phyloP scores from a whole-genome alignment of 2,113 vertebrate species.

The Motacilla alba region DNA sequence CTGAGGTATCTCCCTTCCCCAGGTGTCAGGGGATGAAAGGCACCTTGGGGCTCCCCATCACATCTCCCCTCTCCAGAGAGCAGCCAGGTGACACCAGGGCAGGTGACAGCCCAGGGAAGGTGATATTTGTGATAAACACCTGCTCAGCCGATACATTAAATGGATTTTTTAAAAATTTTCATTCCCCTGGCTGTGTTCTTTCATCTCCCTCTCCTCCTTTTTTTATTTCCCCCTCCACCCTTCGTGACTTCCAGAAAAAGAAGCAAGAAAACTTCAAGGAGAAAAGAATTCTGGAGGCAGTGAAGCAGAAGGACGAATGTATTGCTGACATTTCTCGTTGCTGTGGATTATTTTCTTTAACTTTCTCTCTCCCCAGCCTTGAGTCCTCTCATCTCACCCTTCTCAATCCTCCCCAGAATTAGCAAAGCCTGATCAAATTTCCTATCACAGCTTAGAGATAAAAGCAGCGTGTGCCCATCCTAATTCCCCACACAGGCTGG shows the following conservation, averaged over 20 bases:
- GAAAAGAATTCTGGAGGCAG: conserved; percentile 48
- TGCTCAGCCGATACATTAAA: neutral
- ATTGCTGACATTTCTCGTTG: conserved; percentile 18
- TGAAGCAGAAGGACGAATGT: neutral
- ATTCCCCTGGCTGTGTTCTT: neutral
- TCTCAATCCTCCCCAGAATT: neutral
- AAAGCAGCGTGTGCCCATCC: neutral
- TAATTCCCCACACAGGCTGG: neutral
- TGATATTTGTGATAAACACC: neutral
- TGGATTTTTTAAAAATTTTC: neutral
- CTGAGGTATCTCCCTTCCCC: neutral
- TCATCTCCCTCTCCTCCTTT: neutral
- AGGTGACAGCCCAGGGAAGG: neutral
- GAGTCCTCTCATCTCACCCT: neutral
- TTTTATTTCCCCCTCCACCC: neutral
- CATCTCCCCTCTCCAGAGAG: neutral
- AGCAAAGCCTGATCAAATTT: conserved; percentile 24
- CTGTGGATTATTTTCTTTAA: conserved; percentile 4
- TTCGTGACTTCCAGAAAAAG: conserved; percentile 54
- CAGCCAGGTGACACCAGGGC: neutral
- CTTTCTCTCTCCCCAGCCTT: neutral
- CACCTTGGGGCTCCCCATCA: neutral
- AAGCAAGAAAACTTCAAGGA: conserved; percentile 55
- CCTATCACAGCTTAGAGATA: neutral
- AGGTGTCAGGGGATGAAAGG: neutral